Percentiles rank a stretch among this genome's conserved stretches.
These are phyloP conservation scores for Adoxophyes honmai DNA, from an alignment of 1,140 invertebrate genomes.

Conservation along the genomic window DNA sequence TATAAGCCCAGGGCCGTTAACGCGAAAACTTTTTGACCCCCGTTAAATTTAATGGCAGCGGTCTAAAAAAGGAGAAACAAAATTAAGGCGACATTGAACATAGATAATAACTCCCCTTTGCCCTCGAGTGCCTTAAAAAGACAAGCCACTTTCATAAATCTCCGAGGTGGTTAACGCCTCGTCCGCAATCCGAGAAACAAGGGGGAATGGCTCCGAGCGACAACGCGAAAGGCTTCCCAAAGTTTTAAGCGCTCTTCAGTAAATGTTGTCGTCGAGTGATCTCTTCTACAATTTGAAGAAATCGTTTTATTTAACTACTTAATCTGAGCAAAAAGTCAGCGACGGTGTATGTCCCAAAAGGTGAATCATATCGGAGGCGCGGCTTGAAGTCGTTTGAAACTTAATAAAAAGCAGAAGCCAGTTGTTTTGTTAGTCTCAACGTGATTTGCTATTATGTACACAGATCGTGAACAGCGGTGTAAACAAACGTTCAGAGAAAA, in stretches of 20 bases:
- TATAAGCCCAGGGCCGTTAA: constrained; percentile 3
- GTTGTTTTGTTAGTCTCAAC: too few species aligned
- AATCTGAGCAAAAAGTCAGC: constrained; percentile 31
- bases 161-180: constrained; percentile 45
- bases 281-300: constrained; percentile 32
- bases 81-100: constrained; percentile 37
- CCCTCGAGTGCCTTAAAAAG: constrained; percentile 43
- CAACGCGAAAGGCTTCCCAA: constrained; percentile 36
- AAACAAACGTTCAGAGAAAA: too few species aligned
- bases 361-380: too few species aligned
- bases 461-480: too few species aligned
- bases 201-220: constrained; percentile 37
- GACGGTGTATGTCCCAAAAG: not conserved
- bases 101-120: constrained; percentile 49
- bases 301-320: constrained; percentile 35
- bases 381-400: too few species aligned
- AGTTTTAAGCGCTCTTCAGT: constrained; percentile 49
- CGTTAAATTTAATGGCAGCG: constrained; percentile 31
- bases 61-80: constrained; percentile 37
- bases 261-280: constrained; percentile 41
- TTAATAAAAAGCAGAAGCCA: too few species aligned
- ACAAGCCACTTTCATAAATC: constrained; percentile 57
- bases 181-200: constrained; percentile 43
- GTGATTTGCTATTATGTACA: too few species aligned
- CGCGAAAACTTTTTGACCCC: constrained; percentile 26